Evolutionary conservation across 2,113 vertebrate species (phyloP).

Genomic region (Xyrauchen texanus): DNA sequence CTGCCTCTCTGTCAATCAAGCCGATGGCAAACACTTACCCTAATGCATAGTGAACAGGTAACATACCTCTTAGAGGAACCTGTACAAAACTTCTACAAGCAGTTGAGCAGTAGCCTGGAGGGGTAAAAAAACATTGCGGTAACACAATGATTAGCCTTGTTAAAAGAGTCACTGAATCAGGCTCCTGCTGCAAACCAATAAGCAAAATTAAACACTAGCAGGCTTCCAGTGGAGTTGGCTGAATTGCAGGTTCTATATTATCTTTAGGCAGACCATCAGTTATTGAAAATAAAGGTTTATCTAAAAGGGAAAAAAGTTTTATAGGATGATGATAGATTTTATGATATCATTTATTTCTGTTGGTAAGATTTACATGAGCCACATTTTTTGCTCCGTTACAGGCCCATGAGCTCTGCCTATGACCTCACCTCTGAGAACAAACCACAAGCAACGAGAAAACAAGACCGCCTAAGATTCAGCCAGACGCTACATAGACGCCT

Average conservation of each 20-base stretch:
- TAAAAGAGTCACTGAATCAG: slow-evolving; percentile 7
- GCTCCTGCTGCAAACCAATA: background rate
- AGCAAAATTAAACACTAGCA: slow-evolving; percentile 13
- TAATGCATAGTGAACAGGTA: slow-evolving; percentile 41
- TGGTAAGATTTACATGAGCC: slow-evolving; percentile 63
- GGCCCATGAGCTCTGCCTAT: slow-evolving; percentile 69
- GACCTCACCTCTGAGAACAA: slow-evolving; percentile 74
- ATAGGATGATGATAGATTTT: slow-evolving; percentile 66
- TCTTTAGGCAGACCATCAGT: slow-evolving; percentile 23
- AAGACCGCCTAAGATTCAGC: slow-evolving; percentile 62
- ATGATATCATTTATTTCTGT: slow-evolving; percentile 72
- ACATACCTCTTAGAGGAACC: slow-evolving; percentile 5
- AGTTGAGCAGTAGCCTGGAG: slow-evolving; percentile 10
- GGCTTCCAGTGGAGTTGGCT: background rate
- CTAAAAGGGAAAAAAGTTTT: slow-evolving; percentile 4
- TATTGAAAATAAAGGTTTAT: background rate
- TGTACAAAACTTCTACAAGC: slow-evolving; percentile 19
- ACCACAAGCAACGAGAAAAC: slow-evolving; percentile 67
- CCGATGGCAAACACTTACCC: slow-evolving; percentile 23
- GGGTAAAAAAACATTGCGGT: background rate
- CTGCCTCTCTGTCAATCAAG: slow-evolving; percentile 56
- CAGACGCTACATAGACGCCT: slow-evolving; percentile 57
- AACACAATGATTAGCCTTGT: slow-evolving; percentile 22
- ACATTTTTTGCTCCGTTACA: slow-evolving; percentile 63
- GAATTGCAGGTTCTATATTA: background rate